Conservation (phyloP, 2,797 vertebrate genomes). For the Phylloscopus collybita region DNA sequence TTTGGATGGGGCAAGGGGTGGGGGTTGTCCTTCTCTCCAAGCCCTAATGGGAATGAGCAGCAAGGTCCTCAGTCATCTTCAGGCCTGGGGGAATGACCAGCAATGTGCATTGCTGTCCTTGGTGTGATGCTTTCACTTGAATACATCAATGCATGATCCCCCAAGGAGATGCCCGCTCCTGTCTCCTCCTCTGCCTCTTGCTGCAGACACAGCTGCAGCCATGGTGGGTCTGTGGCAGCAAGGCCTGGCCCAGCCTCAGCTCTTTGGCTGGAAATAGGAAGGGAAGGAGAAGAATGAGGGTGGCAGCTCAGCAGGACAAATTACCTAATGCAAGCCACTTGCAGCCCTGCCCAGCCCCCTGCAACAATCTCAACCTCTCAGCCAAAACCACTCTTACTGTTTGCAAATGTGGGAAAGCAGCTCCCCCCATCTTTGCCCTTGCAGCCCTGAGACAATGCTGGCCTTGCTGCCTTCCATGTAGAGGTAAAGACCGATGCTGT, state of each 20-base stretch:
- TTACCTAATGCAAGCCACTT: neutral
- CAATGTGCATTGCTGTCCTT: accelerated
- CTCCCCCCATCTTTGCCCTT: neutral
- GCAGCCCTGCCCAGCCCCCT: neutral
- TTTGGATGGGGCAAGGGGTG: neutral
- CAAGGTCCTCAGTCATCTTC: neutral
- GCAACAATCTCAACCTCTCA: neutral
- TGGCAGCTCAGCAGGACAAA: neutral
- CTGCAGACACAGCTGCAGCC: neutral
- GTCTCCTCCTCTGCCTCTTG: neutral
- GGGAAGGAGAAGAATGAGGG: neutral
- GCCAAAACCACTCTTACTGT: neutral
- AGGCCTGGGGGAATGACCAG: neutral
- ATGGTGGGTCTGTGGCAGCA: neutral
- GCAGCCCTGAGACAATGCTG: neutral
- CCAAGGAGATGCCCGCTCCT: accelerated
- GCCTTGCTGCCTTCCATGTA: neutral
- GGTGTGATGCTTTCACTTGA: neutral
- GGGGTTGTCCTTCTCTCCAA: neutral
- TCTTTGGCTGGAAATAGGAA: accelerated
- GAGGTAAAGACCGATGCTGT: neutral
- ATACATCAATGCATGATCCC: neutral
- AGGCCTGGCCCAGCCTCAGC: neutral
- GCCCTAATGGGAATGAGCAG: neutral
- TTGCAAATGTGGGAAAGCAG: neutral